A percentile compares a stretch with the other conserved stretches of the same genome.
These are phyloP conservation scores for Linurgus olivaceus DNA, from an alignment of 2,797 vertebrate species.

Conservation along the genomic window DNA sequence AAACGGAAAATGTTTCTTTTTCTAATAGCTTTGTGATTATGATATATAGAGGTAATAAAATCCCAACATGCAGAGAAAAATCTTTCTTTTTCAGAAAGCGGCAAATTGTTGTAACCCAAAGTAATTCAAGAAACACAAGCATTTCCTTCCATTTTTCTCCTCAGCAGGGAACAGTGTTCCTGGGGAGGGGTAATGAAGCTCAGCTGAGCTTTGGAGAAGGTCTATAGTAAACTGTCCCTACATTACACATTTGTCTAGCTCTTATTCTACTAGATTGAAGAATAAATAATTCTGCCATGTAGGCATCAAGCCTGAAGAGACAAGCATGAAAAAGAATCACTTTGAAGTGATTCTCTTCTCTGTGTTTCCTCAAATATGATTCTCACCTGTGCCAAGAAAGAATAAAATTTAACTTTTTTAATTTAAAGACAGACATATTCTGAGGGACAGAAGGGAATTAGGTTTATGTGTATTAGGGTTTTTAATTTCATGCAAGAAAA, in stretches of 20 bases:
- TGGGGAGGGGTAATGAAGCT: slow-evolving; percentile 14
- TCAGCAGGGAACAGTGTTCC: slow-evolving; percentile 1
- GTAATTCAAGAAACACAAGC: slow-evolving; percentile 41
- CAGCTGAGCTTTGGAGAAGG: slow-evolving; percentile 18
- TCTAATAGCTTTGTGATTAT: slow-evolving; percentile 23
- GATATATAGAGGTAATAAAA: slow-evolving; percentile 51
- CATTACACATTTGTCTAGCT: background rate
- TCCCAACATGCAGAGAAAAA: background rate
- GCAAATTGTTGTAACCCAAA: slow-evolving; percentile 27
- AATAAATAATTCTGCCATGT: background rate
- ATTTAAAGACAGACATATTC: background rate
- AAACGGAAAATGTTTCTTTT: slow-evolving; percentile 26
- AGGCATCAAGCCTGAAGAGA: background rate
- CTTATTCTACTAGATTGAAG: background rate
- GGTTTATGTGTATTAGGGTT: background rate
- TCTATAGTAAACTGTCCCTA: background rate
- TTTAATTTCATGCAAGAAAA: background rate
- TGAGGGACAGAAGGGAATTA: background rate
- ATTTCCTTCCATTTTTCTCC: slow-evolving; percentile 48
- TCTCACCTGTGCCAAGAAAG: background rate
- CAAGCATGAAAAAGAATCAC: background rate
- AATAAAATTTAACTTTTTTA: background rate
- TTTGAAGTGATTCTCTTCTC: background rate
- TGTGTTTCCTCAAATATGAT: background rate
- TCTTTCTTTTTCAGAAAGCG: background rate